Base-by-base conservation (phyloP, 1,140 invertebrate species). In the Ephestia elutella region DNA sequence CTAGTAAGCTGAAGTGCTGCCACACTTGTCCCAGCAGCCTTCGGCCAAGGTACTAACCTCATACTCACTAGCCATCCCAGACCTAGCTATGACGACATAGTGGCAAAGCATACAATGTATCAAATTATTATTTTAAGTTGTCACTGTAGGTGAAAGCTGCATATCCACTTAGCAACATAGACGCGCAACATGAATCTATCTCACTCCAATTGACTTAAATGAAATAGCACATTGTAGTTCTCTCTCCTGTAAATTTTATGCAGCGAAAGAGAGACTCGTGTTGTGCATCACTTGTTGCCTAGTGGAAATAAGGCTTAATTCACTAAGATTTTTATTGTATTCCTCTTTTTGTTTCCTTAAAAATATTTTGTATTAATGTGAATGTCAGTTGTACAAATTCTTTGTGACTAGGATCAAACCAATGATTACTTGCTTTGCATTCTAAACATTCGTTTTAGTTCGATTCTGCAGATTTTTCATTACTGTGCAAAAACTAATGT, bases 41-140 rank as follows among this genome's bases (percentile, higher is more conserved):
- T 75, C 63, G 56, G 76, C 78, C 64, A 75, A 88, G 86, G 86
- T 88, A 88, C 81, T 83, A 80, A 70, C 70, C 70, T 62, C 59
- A 63, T 69, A 73, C 70, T 61, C 57, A 71, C 73, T 78, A 78
- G 71, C 71, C 73, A 66, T 73, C 66, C 63, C 68, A 85, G 80
- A 84, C 79, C 73, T 83, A 82, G 77, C 82, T 84, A 84, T 86
- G 77, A 75, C 66, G 66, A 74, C 80, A 86, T 87, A 87, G 81
- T 79, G 76, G 74, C 76, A 82, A 75, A 70, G 74, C 58, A 57
- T 73, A 75, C 57, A 70, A 74, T 78, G 78, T 82, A 84, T 84
- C 77, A 85, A 77, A 80, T 71, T 78, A 71, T 65, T 13, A 50
- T 51, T 65, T 75, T 86, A 86, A 82, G 81, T 79, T 81, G 58